Percentiles rank a stretch among this genome's conserved stretches.
These are phyloP conservation scores for Stigmatopora nigra DNA, from an alignment of 2,113 vertebrate genomes.

Conservation along the genomic window DNA sequence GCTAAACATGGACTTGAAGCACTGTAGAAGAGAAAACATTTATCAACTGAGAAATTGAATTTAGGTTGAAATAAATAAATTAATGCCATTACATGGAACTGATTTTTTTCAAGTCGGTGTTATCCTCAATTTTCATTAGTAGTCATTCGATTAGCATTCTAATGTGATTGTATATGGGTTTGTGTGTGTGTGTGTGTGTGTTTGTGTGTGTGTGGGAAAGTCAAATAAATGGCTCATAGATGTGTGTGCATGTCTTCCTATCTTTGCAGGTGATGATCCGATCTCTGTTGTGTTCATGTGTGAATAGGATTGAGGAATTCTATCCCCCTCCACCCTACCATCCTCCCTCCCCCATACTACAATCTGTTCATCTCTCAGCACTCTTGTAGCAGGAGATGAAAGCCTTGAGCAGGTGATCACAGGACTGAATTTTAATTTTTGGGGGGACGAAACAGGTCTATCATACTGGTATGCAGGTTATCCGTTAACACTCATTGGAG, in stretches of 20 bases:
- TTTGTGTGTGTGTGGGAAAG: slow-evolving; percentile 12
- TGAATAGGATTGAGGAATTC: slow-evolving; percentile 38
- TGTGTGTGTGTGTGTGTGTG: slow-evolving; percentile 7
- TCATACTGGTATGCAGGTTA: slow-evolving; percentile 44
- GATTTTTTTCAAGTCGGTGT: slow-evolving; percentile 3
- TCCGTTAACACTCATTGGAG: slow-evolving; percentile 19
- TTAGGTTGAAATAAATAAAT: no score
- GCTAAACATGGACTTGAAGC: no score
- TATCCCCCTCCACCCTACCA: neutral
- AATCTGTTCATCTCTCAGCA: slow-evolving; percentile 55
- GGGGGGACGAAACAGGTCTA: slow-evolving; percentile 23
- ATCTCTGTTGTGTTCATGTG: slow-evolving; percentile 43
- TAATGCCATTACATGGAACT: no score
- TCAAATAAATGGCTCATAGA: neutral
- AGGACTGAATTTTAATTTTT: slow-evolving; percentile 35
- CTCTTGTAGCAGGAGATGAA: slow-evolving; percentile 43
- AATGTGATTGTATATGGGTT: neutral
- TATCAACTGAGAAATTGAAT: no score
- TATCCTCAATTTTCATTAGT: neutral
- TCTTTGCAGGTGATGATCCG: slow-evolving; percentile 35
- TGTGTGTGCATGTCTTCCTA: slow-evolving; percentile 9
- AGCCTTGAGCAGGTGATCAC: slow-evolving; percentile 42
- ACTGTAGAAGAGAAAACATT: no score
- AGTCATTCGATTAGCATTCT: slow-evolving; percentile 7
- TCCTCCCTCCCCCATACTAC: slow-evolving; percentile 29